Evolutionary conservation across 1,140 invertebrate genomes (phyloP).

Genomic region (Drosophila truncata): DNA sequence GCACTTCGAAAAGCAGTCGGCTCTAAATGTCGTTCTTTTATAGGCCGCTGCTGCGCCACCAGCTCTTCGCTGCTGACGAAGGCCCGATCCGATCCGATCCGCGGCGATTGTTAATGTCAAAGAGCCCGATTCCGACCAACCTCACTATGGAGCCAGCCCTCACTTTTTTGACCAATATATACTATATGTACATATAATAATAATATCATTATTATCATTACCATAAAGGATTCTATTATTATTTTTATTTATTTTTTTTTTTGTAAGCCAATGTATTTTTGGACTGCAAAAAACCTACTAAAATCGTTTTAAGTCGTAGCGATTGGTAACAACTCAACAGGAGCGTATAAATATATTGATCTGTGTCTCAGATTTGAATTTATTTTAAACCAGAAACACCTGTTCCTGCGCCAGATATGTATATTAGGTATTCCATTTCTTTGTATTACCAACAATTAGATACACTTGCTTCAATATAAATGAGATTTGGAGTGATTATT

Average conservation of each 20-base stretch:
- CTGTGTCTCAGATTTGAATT: neutral
- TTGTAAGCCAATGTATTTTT: neutral
- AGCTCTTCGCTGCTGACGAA: constrained; percentile 17
- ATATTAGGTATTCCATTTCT: neutral
- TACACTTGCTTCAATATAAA: neutral
- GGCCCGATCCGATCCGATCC: constrained; percentile 52
- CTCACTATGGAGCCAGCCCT: neutral
- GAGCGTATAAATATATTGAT: neutral
- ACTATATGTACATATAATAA: neutral
- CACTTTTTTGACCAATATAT: neutral
- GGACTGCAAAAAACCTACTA: neutral
- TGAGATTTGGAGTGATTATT: neutral
- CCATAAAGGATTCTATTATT: neutral
- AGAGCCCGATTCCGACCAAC: constrained; percentile 37
- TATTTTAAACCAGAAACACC: neutral
- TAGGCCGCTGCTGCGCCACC: constrained; percentile 51
- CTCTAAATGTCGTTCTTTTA: constrained; percentile 80
- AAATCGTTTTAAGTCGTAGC: neutral
- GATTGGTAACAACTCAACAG: neutral
- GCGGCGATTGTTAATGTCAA: constrained; percentile 74
- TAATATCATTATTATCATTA: neutral
- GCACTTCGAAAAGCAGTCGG: constrained; percentile 74
- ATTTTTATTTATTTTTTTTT: too few species aligned
- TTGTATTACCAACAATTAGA: neutral
- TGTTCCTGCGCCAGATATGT: neutral